phyloP scores from a whole-genome alignment of 2,797 vertebrate genomes.

The Gymnopithys bicolor region DNA sequence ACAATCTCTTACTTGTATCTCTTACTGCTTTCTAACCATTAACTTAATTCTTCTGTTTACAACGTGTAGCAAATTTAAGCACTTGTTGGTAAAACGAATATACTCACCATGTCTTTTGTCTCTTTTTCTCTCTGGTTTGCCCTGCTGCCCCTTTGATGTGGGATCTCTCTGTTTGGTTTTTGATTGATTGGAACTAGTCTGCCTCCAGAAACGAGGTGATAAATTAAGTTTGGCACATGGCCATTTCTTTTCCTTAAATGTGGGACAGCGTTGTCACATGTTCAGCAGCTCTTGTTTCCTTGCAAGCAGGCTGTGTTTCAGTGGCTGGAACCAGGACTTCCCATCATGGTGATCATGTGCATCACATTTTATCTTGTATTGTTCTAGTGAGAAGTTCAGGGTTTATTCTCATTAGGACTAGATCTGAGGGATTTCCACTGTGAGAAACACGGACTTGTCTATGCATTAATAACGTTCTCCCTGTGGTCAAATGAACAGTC shows the following conservation, averaged over 20 bases:
- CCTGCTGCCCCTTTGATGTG: not conserved
- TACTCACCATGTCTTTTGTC: not conserved
- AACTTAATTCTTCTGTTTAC: not conserved
- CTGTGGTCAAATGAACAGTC: not conserved
- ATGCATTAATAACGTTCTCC: not conserved
- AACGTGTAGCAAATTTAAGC: not conserved
- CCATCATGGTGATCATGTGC: accelerated
- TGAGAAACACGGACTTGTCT: not conserved
- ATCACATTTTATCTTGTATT: not conserved
- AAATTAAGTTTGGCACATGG: not conserved
- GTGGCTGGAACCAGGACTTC: not conserved
- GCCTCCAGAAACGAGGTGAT: not conserved
- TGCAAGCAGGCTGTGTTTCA: not conserved
- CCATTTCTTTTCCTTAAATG: not conserved
- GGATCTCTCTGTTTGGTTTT: not conserved
- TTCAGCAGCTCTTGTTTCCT: not conserved
- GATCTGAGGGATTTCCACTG: not conserved
- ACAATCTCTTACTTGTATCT: not conserved
- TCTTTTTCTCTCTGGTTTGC: not conserved
- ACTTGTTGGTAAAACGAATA: not conserved
- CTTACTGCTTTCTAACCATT: not conserved
- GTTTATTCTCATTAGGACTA: not conserved
- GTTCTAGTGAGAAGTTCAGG: not conserved
- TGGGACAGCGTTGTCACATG: not conserved
- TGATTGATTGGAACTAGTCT: not conserved